Percentiles rank a stretch among this genome's conserved stretches.
phyloP scores from a whole-genome alignment of 1,140 invertebrate species.

The Chlorops oryzae region DNA sequence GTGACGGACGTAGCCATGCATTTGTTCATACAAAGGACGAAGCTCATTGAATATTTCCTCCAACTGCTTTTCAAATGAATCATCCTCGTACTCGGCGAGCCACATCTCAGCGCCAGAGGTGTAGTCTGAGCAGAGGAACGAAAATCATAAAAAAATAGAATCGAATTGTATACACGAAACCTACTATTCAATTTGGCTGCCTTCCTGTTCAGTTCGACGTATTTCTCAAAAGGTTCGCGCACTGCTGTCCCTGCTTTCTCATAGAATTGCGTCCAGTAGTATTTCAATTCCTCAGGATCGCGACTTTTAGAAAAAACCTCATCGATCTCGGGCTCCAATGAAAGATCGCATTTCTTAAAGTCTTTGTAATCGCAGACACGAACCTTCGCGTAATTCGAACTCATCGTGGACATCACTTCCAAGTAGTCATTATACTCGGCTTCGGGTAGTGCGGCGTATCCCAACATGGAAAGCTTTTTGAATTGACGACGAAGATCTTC shows the following conservation, averaged over 20 bases:
- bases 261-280: slow-evolving; percentile 74
- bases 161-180: background rate
- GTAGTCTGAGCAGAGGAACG: slow-evolving; percentile 50
- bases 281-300: slow-evolving; percentile 68
- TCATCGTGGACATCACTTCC: slow-evolving; percentile 64
- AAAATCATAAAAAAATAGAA: background rate
- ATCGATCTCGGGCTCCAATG: slow-evolving; percentile 70
- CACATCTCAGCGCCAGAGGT: slow-evolving; percentile 55
- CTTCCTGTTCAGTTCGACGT: slow-evolving; percentile 71
- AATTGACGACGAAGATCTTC: slow-evolving; percentile 60
- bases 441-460: slow-evolving; percentile 63
- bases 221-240: slow-evolving; percentile 61
- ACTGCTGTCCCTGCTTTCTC: slow-evolving; percentile 65
- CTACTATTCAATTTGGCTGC: slow-evolving; percentile 64
- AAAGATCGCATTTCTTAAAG: slow-evolving; percentile 61
- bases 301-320: slow-evolving; percentile 60
- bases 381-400: slow-evolving; percentile 70
- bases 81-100: slow-evolving; percentile 57
- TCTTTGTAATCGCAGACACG: slow-evolving; percentile 71
- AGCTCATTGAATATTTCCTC: slow-evolving; percentile 54
- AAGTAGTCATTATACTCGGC: slow-evolving; percentile 59
- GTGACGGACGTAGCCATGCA: slow-evolving; percentile 73
- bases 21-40: slow-evolving; percentile 58
- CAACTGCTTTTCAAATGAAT: slow-evolving; percentile 57
- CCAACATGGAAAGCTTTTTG: slow-evolving; percentile 59